Conservation (phyloP, 1,140 invertebrate species). For the Heliconius melpomene region DNA sequence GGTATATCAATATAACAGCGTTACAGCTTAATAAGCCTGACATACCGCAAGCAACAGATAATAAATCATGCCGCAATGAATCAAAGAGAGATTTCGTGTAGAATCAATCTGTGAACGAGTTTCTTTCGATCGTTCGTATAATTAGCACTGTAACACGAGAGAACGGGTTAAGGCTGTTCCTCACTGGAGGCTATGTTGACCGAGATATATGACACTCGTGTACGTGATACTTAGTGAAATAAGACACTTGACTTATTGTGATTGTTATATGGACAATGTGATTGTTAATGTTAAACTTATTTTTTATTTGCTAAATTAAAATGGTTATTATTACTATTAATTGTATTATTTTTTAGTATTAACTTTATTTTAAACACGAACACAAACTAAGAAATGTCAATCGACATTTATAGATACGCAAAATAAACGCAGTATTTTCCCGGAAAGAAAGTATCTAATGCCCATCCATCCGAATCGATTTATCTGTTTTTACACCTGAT, state of each 20-base stretch:
- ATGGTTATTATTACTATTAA: too few relatives aligned
- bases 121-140: slow-evolving; percentile 34
- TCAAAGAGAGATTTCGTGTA: slow-evolving; percentile 35
- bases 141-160: slow-evolving; percentile 35
- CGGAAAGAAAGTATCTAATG: slow-evolving; percentile 2
- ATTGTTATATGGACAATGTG: too few relatives aligned
- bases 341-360: too few relatives aligned
- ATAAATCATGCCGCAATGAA: slow-evolving; percentile 19
- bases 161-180: slow-evolving; percentile 29
- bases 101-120: slow-evolving; percentile 39
- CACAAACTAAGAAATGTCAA: neutral
- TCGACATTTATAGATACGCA: neutral
- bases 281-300: neutral
- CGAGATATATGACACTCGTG: slow-evolving; percentile 35
- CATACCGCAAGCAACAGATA: neutral
- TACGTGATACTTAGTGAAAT: slow-evolving; percentile 18
- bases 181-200: slow-evolving; percentile 27
- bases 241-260: neutral
- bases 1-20: too few relatives aligned
- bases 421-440: neutral
- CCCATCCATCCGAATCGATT: neutral
- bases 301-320: neutral
- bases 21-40: neutral
- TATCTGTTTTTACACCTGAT: neutral
- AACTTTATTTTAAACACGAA: neutral